Base-by-base conservation (phyloP, 2,797 vertebrate genomes). In the Scolopax bukidnonensis region DNA sequence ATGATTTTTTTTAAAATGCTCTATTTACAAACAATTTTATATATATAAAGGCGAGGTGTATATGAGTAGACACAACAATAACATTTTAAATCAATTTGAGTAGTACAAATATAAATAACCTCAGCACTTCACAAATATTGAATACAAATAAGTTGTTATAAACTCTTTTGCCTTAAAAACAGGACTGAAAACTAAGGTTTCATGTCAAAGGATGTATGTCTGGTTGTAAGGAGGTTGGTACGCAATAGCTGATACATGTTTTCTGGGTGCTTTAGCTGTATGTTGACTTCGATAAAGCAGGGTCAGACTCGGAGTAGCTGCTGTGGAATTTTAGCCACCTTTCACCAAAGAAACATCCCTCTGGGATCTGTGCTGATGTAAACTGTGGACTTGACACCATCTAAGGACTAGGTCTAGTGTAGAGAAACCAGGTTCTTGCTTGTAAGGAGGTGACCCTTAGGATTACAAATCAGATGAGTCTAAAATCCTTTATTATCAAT, bases 231-330 rank as follows among this genome's bases (percentile, higher is more conserved):
- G 24, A 61, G 4, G 3, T 73, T 84, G 19, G 20, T 50, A 45
- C 0, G 0, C 14, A 60, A 8, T 14, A 67, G 14, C 4, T 48
- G 25, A 27, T 69, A 4, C 1, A 6, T n/a, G 12, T 53, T 40
- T 27, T 74, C 36, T 24, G 5, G 30, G 40, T 30, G 38, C 33
- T 57, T 79, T 28, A 38, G 16, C 50, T 93, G 4, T 54, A 3
- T 28, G 27, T 86, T 71, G 57, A 27, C 18, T 10, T 53, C 18
- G 23, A 32, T 41, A n/a, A 76, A 88, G 41, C 25, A 69, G 45
- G 9, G 11, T 56, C 16, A 64, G 40, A 40, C 15, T 68, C 24
- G 15, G 36, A 16, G 14, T 48, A 53, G 28, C 11, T 91, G 50
- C 54, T 71, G 5, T 51, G 20, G 27, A 81, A 88, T 56, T 87